phyloP scores from a whole-genome alignment of 2,797 vertebrate species.

The Rhincodon typus region DNA sequence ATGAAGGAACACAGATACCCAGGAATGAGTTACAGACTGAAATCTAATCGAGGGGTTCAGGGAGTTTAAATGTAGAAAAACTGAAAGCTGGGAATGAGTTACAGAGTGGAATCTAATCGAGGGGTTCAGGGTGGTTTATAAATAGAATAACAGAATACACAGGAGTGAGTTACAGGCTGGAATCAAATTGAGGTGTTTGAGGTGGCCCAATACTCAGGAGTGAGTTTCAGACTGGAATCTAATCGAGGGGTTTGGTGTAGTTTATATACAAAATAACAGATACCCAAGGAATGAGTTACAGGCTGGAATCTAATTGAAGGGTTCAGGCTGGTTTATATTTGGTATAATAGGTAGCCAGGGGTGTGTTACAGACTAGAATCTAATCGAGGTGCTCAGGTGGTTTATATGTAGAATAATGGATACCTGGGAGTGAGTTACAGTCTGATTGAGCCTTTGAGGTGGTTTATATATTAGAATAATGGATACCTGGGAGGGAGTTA shows the following conservation, averaged over 20 bases:
- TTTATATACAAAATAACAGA: not conserved
- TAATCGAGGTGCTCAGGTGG: not conserved
- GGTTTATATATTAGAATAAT: not conserved
- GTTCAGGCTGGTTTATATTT: no score
- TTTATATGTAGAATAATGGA: not conserved
- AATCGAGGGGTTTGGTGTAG: not conserved
- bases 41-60: not conserved
- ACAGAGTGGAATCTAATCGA: not conserved
- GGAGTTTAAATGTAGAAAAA: not conserved
- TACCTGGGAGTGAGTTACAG: no score
- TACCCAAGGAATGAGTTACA: no score
- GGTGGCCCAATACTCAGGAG: no score
- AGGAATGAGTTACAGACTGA: not conserved
- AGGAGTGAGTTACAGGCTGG: not conserved
- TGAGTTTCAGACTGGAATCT: not conserved
- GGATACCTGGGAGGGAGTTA: not conserved
- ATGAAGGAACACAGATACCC: not conserved
- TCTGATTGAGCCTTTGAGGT: not conserved
- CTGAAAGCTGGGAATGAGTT: not conserved
- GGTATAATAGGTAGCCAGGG: no score
- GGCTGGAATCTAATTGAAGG: no score
- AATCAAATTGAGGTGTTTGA: no score
- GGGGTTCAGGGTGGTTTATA: not conserved
- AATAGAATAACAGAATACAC: not conserved
- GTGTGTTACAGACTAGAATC: not conserved